A percentile compares a stretch with the other conserved stretches of the same genome.
These are phyloP conservation scores for Sitodiplosis mosellana DNA, from an alignment of 1,140 invertebrate species.

Conservation along the genomic window DNA sequence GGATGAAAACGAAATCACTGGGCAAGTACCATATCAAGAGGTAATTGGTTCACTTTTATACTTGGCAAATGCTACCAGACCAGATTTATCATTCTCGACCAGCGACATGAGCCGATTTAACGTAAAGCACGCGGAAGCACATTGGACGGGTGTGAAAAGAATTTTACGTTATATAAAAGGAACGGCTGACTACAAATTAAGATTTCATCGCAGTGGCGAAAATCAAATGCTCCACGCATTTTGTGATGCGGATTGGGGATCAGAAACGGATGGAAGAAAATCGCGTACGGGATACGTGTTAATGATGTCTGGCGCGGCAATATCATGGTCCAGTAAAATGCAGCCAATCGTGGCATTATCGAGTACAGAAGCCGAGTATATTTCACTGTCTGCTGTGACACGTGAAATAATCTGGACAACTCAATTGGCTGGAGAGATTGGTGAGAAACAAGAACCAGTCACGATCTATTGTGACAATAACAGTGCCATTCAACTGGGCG, in stretches of 20 bases:
- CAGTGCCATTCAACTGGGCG: conserved; percentile 6
- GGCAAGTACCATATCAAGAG: conserved; percentile 6
- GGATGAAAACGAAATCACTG: too few species aligned
- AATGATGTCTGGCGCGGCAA: conserved; percentile 9
- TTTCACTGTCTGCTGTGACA: conserved; percentile 10
- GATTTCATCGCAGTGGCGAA: not conserved
- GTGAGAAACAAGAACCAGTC: not conserved
- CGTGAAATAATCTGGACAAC: conserved; percentile 15
- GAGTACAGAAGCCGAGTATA: too few species aligned
- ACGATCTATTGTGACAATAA: conserved; percentile 1
- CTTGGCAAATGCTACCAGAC: conserved; percentile 11
- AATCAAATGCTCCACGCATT: conserved; percentile 1
- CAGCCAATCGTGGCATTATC: conserved; percentile 21
- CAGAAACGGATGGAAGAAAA: conserved; percentile 13
- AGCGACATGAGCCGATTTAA: conserved; percentile 10
- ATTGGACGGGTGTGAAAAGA: conserved; percentile 7
- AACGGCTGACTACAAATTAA: not conserved
- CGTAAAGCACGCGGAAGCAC: conserved; percentile 2
- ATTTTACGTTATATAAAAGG: conserved; percentile 15
- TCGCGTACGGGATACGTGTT: conserved; percentile 18
- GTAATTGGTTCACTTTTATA: conserved; percentile 16
- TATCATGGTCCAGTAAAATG: conserved; percentile 19
- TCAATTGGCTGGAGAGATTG: conserved; percentile 4
- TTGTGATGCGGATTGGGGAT: conserved; percentile 20
- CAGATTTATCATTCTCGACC: conserved; percentile 17